A percentile compares a stretch with the other conserved stretches of the same genome.
phyloP scores from a whole-genome alignment of 2,113 vertebrate species.

The Leptobrachium leishanense region DNA sequence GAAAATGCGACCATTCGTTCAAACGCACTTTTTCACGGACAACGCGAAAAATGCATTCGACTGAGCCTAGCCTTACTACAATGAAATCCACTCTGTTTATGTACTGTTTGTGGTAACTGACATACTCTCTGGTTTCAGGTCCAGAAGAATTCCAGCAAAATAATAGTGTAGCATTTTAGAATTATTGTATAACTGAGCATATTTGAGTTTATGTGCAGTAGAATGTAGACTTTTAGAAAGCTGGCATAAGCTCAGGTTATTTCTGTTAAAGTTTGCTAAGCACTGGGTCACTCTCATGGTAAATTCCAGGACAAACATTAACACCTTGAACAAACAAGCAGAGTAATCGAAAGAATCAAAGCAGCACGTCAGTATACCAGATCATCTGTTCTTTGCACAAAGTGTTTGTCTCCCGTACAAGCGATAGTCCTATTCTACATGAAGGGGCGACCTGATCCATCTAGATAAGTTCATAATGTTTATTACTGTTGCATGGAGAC shows the following conservation, averaged over 20 bases:
- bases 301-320: constrained; percentile 64
- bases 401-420: constrained; percentile 33
- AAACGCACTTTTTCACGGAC: too few relatives aligned
- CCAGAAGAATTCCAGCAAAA: too few relatives aligned
- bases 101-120: too few relatives aligned
- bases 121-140: too few relatives aligned
- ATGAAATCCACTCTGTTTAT: too few relatives aligned
- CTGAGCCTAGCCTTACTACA: too few relatives aligned
- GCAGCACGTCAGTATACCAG: constrained; percentile 50
- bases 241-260: background rate
- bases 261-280: constrained; percentile 29
- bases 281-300: constrained; percentile 67
- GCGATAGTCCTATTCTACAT: background rate
- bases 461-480: background rate
- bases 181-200: background rate
- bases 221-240: background rate
- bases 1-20: too few relatives aligned
- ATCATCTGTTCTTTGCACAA: constrained; percentile 50
- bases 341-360: constrained; percentile 55
- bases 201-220: too few relatives aligned
- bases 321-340: constrained; percentile 72
- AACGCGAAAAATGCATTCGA: too few relatives aligned
- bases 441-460: rapidly evolving
- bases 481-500: rapidly evolving
- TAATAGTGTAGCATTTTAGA: too few relatives aligned